Evolutionary conservation across 2,113 vertebrate species (phyloP).

Genomic region (Archilochus colubris): DNA sequence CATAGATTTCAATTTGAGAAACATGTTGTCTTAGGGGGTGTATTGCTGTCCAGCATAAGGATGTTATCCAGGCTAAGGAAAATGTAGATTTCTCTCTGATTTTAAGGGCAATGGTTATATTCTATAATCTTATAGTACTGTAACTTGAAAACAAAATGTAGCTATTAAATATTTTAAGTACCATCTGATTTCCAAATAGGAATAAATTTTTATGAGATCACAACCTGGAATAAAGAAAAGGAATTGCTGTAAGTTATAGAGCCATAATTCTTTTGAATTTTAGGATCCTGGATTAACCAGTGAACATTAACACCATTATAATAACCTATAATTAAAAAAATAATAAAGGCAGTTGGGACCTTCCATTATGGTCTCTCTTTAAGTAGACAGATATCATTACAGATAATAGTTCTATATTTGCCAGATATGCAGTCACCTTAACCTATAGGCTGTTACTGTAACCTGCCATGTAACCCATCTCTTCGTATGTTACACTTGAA

Average conservation of each 20-base stretch:
- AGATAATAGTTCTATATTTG: constrained; percentile 38
- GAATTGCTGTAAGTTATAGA: constrained; percentile 60
- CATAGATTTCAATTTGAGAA: not conserved
- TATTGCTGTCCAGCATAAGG: not conserved
- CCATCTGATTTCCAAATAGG: constrained; percentile 52
- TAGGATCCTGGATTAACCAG: constrained; percentile 41
- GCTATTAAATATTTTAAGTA: constrained; percentile 47
- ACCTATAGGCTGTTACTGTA: constrained; percentile 7
- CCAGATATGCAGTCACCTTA: constrained; percentile 44
- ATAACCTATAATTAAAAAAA: constrained; percentile 66
- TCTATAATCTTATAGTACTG: not conserved
- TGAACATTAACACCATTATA: constrained; percentile 34
- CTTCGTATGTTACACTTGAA: not conserved
- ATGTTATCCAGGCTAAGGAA: not conserved
- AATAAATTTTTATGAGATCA: constrained; percentile 40
- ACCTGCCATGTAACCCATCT: constrained; percentile 8
- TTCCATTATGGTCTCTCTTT: constrained; percentile 45
- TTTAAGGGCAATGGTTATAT: not conserved
- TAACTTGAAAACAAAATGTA: constrained; percentile 57
- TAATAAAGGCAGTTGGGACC: constrained; percentile 53
- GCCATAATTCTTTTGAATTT: constrained; percentile 56
- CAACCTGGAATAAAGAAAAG: constrained; percentile 56
- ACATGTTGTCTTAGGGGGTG: not conserved
- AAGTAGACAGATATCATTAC: constrained; percentile 47
- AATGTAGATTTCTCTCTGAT: not conserved